A percentile compares a stretch with the other conserved stretches of the same genome.
Conservation (phyloP, 2,113 vertebrate species). For the Notothenia rossii region DNA sequence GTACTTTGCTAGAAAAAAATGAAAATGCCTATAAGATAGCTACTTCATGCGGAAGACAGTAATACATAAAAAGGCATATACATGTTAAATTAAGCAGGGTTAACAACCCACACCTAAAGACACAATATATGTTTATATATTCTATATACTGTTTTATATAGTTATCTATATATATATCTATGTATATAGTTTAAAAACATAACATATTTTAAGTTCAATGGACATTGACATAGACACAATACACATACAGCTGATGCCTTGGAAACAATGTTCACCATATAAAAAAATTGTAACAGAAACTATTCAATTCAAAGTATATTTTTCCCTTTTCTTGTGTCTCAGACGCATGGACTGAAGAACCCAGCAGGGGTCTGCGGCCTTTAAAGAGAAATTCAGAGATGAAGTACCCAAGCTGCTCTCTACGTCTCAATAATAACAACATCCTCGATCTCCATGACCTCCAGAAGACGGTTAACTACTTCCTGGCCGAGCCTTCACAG, state of each 20-base stretch:
- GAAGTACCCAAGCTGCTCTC: constrained; percentile 80
- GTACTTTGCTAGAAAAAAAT: too few species aligned
- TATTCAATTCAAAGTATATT: too few species aligned
- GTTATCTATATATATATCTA: not conserved
- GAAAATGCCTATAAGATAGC: too few species aligned
- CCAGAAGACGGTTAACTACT: constrained; percentile 63
- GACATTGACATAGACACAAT: too few species aligned
- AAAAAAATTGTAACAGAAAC: not conserved
- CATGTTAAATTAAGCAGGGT: too few species aligned
- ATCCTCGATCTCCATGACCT: constrained; percentile 84
- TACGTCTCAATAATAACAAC: constrained; percentile 88
- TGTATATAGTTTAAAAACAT: not conserved
- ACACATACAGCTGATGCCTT: not conserved
- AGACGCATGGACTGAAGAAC: constrained; percentile 84
- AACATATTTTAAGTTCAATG: too few species aligned
- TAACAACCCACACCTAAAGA: too few species aligned
- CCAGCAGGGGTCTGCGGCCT: constrained; percentile 73
- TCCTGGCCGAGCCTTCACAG: constrained; percentile 81
- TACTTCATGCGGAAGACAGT: too few species aligned
- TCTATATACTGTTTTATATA: too few species aligned
- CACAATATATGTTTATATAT: too few species aligned
- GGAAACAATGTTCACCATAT: not conserved
- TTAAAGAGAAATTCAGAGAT: constrained; percentile 73
- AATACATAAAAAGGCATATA: too few species aligned
- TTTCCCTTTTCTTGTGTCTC: not conserved